Conservation (phyloP, 1,140 invertebrate genomes). For the Trichonephila inaurata region DNA sequence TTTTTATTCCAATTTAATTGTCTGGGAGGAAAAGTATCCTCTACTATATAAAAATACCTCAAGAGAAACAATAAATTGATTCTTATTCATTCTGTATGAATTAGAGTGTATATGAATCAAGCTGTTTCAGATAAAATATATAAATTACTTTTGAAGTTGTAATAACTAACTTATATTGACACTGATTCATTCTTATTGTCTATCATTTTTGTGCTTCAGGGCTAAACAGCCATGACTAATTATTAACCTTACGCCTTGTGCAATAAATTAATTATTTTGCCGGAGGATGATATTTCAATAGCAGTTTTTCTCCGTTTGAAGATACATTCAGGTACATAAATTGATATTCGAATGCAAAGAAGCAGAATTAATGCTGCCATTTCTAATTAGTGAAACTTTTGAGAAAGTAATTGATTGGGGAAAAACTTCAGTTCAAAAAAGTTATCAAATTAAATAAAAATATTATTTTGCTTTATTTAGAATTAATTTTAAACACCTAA, state of each 20-base stretch:
- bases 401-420: neutral
- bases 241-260: neutral
- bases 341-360: neutral
- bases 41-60: no score
- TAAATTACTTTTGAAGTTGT: neutral
- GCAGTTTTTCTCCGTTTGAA: neutral
- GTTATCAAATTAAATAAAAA: no score
- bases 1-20: no score
- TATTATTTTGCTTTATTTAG: no score
- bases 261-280: conserved; percentile 22
- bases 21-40: no score
- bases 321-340: neutral
- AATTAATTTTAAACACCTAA: no score
- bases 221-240: conserved; percentile 12
- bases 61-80: no score
- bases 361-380: neutral
- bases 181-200: conserved; percentile 28
- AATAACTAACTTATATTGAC: neutral
- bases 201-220: neutral
- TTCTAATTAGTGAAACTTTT: neutral
- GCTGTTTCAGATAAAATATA: neutral
- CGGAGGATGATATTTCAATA: neutral
- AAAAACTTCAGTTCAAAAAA: no score
- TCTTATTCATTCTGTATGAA: no score
- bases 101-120: neutral